phyloP scores from a whole-genome alignment of 2,888 invertebrate species.

The Diaprepes abbreviatus region DNA sequence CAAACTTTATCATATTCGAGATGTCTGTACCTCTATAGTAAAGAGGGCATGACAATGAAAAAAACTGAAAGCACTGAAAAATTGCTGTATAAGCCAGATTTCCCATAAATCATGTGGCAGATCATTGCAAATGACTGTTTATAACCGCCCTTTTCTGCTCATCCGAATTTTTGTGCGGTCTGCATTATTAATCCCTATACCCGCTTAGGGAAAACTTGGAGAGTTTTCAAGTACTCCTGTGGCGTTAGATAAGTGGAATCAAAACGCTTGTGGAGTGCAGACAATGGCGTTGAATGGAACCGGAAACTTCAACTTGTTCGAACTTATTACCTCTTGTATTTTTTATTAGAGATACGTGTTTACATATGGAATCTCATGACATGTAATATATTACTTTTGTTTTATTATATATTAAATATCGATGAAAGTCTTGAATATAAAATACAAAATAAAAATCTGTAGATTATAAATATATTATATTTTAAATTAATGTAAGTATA shows the following conservation, averaged over 20 bases:
- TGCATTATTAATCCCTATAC: slow-evolving; percentile 32
- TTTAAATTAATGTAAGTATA: too few species aligned
- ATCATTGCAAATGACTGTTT: slow-evolving; percentile 48
- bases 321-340: background rate
- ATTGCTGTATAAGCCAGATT: slow-evolving; percentile 39
- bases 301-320: background rate
- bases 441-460: too few species aligned
- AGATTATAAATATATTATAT: too few species aligned
- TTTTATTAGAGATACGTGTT: background rate
- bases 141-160: slow-evolving; percentile 48
- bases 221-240: slow-evolving; percentile 32
- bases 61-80: slow-evolving; percentile 23
- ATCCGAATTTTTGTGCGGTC: slow-evolving; percentile 40
- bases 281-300: slow-evolving; percentile 7
- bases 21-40: background rate
- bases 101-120: slow-evolving; percentile 41
- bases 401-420: too few species aligned
- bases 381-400: too few species aligned
- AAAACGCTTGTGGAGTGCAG: background rate
- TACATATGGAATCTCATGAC: background rate
- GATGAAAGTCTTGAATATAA: too few species aligned
- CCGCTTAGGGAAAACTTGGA: slow-evolving; percentile 27
- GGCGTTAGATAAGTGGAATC: slow-evolving; percentile 21
- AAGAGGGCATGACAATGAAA: slow-evolving; percentile 1
- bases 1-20: background rate